Evolutionary conservation across 1,140 invertebrate genomes (phyloP).

Genomic region (Habropoda laboriosa): DNA sequence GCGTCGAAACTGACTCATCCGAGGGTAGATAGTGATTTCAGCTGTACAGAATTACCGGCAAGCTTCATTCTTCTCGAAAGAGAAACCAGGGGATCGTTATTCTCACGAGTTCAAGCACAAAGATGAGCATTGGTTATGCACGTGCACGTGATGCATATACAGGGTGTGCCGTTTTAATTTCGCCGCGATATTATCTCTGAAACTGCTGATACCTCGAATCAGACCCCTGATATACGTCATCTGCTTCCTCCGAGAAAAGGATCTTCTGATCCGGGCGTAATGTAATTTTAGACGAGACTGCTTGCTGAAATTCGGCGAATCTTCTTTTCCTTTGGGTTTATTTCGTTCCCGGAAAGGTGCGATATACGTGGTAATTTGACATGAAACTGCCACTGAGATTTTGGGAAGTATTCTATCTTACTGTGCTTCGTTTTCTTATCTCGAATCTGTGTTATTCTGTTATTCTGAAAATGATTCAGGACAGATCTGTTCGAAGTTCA

Average conservation of each 20-base stretch:
- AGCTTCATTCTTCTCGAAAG: conserved; percentile 13
- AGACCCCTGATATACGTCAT: background rate
- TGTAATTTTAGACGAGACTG: too few relatives aligned
- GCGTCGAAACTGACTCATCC: background rate
- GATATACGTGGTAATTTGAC: too few relatives aligned
- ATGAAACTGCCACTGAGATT: too few relatives aligned
- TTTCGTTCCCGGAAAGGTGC: too few relatives aligned
- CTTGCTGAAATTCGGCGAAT: too few relatives aligned
- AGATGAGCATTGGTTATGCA: conserved; percentile 25
- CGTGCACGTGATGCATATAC: conserved; percentile 1
- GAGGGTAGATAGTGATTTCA: background rate
- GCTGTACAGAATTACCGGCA: conserved; percentile 10
- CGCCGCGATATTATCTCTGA: background rate
- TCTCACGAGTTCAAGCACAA: conserved; percentile 8
- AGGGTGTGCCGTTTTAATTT: conserved; percentile 6
- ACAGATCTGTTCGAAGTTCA: too few relatives aligned
- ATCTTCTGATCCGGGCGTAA: too few relatives aligned
- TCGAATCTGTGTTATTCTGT: too few relatives aligned
- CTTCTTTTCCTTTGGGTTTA: too few relatives aligned
- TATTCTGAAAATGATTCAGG: too few relatives aligned
- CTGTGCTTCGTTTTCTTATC: too few relatives aligned
- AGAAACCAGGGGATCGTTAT: conserved; percentile 21
- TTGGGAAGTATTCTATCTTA: too few relatives aligned
- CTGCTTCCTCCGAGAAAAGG: background rate
- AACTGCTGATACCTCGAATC: background rate